Evolutionary conservation across 2,888 invertebrate species (phyloP).

Genomic region (Nephrocerus scutellatus): DNA sequence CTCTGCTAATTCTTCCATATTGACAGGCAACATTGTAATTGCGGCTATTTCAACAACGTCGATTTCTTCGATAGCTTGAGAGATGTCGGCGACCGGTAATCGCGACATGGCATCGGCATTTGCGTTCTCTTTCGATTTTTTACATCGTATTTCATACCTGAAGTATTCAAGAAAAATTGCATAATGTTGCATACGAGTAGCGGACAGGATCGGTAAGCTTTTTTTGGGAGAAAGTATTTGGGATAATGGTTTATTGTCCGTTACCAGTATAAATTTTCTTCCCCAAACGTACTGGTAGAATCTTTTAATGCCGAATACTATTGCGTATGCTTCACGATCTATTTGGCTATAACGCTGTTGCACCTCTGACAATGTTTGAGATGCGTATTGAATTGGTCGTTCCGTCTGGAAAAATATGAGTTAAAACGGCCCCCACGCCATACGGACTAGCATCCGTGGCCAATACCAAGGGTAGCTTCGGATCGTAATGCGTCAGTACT

Average conservation of each 20-base stretch:
- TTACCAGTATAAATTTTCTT: constrained; percentile 23
- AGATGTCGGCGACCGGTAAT: constrained; percentile 11
- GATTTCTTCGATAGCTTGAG: constrained; percentile 6
- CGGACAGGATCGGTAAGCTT: constrained; percentile 20
- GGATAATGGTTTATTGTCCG: constrained; percentile 26
- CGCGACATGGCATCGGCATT: constrained; percentile 24
- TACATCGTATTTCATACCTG: constrained; percentile 19
- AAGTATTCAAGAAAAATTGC: constrained; percentile 23
- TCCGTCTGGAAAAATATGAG: constrained; percentile 32
- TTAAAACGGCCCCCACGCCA: constrained; percentile 34
- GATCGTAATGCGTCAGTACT: constrained; percentile 28
- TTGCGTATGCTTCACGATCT: constrained; percentile 31
- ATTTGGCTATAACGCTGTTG: constrained; percentile 22
- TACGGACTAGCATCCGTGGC: constrained; percentile 27
- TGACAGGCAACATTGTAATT: constrained; percentile 18
- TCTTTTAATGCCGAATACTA: constrained; percentile 37
- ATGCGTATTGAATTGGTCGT: constrained; percentile 37
- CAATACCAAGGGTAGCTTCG: constrained; percentile 25
- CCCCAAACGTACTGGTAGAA: constrained; percentile 44
- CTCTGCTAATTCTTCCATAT: constrained; percentile 6
- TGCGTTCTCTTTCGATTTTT: constrained; percentile 16
- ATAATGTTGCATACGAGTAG: constrained; percentile 24
- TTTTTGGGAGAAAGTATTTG: constrained; percentile 21
- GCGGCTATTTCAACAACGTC: constrained; percentile 16
- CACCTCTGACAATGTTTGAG: constrained; percentile 23